phyloP scores from a whole-genome alignment of 2,797 vertebrate species.

The Anguilla megastoma region DNA sequence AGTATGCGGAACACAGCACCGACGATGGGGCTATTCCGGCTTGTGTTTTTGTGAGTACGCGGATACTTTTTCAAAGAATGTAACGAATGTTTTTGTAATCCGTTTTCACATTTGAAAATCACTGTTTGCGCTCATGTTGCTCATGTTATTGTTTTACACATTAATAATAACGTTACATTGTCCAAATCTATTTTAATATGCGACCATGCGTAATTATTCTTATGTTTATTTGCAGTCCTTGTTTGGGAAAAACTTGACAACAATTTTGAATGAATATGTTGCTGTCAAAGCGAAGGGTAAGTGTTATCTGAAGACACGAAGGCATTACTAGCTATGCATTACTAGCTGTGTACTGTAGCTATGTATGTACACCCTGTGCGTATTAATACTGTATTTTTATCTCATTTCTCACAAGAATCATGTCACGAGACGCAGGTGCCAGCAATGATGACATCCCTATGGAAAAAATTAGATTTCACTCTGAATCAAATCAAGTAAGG shows the following conservation, averaged over 20 bases:
- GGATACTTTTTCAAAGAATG: neutral
- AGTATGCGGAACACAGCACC: slow-evolving; percentile 92
- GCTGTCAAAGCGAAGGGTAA: slow-evolving; percentile 93
- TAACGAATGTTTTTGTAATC: neutral
- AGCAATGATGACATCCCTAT: slow-evolving; percentile 91
- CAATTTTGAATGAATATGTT: slow-evolving; percentile 95
- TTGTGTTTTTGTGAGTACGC: slow-evolving; percentile 87
- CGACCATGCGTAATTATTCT: neutral
- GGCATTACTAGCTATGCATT: neutral
- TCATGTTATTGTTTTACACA: neutral
- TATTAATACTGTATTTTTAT: neutral
- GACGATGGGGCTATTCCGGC: slow-evolving; percentile 92
- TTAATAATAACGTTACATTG: neutral
- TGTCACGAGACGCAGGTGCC: slow-evolving; percentile 79
- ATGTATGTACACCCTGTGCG: neutral
- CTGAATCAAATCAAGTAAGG: slow-evolving; percentile 95
- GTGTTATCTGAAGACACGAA: slow-evolving; percentile 25
- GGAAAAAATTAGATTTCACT: slow-evolving; percentile 97
- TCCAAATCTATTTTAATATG: neutral
- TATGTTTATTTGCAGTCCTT: slow-evolving; percentile 78
- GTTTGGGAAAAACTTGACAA: slow-evolving; percentile 93
- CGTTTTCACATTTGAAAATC: neutral
- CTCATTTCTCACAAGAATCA: slow-evolving; percentile 61
- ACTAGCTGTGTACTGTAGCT: no score
- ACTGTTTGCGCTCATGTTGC: neutral